phyloP scores from a whole-genome alignment of 2,113 vertebrate genomes.

The Trematocara unimaculatum region DNA sequence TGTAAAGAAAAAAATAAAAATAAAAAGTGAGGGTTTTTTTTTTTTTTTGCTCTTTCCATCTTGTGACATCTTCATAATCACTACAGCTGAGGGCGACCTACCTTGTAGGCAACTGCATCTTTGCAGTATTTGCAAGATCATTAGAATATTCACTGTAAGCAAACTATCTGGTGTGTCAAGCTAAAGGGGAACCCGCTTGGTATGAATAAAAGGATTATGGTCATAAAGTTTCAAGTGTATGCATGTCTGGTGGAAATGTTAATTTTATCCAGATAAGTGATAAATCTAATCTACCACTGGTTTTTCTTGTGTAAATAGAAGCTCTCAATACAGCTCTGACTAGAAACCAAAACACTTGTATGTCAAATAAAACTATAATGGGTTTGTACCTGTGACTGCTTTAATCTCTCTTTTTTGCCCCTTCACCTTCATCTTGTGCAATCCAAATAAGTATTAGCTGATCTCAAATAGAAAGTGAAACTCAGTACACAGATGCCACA shows the following conservation, averaged over 20 bases:
- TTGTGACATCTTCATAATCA: constrained; percentile 26
- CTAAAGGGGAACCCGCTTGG: constrained; percentile 37
- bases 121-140: not conserved
- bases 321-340: constrained; percentile 67
- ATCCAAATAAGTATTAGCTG: not conserved
- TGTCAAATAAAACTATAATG: constrained; percentile 80
- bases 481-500: not conserved
- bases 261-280: constrained; percentile 27
- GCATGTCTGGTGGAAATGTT: constrained; percentile 37
- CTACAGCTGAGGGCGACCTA: not conserved
- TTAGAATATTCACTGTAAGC: not conserved
- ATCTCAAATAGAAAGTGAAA: not conserved
- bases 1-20: constrained; percentile 32
- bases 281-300: constrained; percentile 15
- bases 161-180: not conserved
- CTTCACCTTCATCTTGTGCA: not conserved
- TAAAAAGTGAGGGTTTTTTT: not conserved
- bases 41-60: constrained; percentile 27
- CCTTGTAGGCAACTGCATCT: not conserved
- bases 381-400: constrained; percentile 64
- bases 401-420: not conserved
- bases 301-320: constrained; percentile 63
- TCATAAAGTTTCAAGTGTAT: constrained; percentile 49
- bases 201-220: constrained; percentile 32
- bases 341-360: constrained; percentile 72